Evolutionary conservation across 1,140 invertebrate genomes (phyloP), one percentile per base, ranked within the genome.

Genomic region (Dendrolimus punctatus): DNA sequence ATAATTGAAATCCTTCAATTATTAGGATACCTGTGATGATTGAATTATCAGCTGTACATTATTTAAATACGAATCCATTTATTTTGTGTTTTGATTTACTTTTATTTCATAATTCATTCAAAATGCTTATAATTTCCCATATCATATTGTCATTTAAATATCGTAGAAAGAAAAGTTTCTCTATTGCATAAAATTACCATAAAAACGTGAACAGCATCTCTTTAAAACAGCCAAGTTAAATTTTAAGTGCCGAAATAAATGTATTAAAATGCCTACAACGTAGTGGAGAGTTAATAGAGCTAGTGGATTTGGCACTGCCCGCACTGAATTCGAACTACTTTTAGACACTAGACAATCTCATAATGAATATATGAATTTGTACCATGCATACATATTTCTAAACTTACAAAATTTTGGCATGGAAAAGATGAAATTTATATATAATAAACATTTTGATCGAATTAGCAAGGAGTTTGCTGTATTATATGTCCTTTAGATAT

Each of bases 181-280:
- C 7, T 48, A 8, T 4, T 38, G 36, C 46, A 48, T 48, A 48
- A 48, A 48, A 48, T 48, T 38, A 48, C 36, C 10, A 8, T 48
- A 38, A 39, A 37, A 37, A 6, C 8, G 38, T 39, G 36, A n/a
- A 48, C 8, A 48, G 7, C 8, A 48, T 48, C 38, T 39, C 36
- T 48, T 48, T 8, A 48, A 48, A 48, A 48, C 6, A 38, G 46
- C 46, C 46, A 48, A 48, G 23, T 23, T 23, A 23, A 48, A 48
- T 5, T 38, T 6, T 38, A 48, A 48, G 46, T 38, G 46, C 46
- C 8, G 8, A 36, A 23, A 23, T 23, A 23, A 23, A 23, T 23
- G 23, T 23, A 38, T 39, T 48, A 38, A 23, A 48, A 48, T 48
- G 46, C 36, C 6, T 8, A 8, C 46, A 38, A 38, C 36, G 36